Evolutionary conservation across 2,797 vertebrate genomes (phyloP), one percentile per base, ranked within the genome.

Genomic region (Scomberomorus guttatus): DNA sequence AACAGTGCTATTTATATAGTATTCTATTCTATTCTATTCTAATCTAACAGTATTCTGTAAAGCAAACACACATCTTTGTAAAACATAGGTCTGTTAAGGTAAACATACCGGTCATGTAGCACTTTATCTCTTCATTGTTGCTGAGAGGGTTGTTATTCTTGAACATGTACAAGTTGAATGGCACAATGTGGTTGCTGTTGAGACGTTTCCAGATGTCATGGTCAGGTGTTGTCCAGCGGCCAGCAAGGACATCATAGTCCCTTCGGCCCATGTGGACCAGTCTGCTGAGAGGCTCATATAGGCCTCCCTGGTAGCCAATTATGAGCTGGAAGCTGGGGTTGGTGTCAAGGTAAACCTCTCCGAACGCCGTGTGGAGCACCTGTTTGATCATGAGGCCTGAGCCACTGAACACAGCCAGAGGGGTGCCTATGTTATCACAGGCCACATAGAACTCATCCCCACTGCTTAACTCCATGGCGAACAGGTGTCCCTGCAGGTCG

Each of bases 131-230:
- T 89, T 97, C 96, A 11, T 95, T 94, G 91, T 97, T 98, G 95
- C 97, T 99, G 75, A 99, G 96, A 17, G 98, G 98, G 75, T 99
- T 99, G 94, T 99, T 99, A 88, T 97, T 99, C 94, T 99, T 99
- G 93, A 99, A 99, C 98, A 99, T 99, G 84, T 99, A 99, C 77
- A 99, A 92, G 91, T 99, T 99, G 92, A 99, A 99, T 14, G 98
- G 98, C 90, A 97, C 95, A 24, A 99, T 95, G 90, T 95, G 97
- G 94, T 94, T 96, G 93, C 95, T 97, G 87, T 97, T 98, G 51
- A 99, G 95, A 3, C 95, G 96, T 81, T 97, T 98, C 98, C 98
- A 99, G 66, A 99, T 90, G 8, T 97, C 95, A 0, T 97, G 97
- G 92, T 99, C 95, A 0, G 98, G 98, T 58, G 97, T 98, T 1